These are phyloP conservation scores for Branchinecta lynchi DNA, from an alignment of 1,140 invertebrate genomes.

Conservation along the genomic window DNA sequence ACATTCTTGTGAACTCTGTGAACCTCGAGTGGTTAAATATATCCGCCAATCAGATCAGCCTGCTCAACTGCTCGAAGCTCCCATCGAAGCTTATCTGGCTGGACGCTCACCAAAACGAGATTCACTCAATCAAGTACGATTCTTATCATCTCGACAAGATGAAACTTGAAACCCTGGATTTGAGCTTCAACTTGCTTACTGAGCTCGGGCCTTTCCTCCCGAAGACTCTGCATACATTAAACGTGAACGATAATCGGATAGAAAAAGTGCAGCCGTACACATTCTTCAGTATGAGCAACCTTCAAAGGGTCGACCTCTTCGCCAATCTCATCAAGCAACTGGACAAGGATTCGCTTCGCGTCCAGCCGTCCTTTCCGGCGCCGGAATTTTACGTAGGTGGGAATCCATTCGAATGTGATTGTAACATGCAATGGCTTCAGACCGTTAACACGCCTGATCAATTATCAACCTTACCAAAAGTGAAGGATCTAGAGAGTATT, in stretches of 20 bases:
- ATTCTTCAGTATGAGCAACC: slow-evolving; percentile 63
- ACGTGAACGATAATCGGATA: slow-evolving; percentile 67
- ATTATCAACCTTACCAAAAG: slow-evolving; percentile 62
- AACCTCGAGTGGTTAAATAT: slow-evolving; percentile 69
- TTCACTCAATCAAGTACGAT: slow-evolving; percentile 33
- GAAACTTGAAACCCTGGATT: slow-evolving; percentile 56
- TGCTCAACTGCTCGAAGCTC: slow-evolving; percentile 78
- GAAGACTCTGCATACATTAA: slow-evolving; percentile 56
- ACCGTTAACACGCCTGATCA: slow-evolving; percentile 48
- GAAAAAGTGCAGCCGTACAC: slow-evolving; percentile 58
- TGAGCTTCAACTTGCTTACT: slow-evolving; percentile 61
- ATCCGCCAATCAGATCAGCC: slow-evolving; percentile 69
- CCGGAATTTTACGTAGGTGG: slow-evolving; percentile 74
- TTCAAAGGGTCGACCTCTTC: slow-evolving; percentile 65
- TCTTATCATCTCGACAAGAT: slow-evolving; percentile 35
- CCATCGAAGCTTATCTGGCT: slow-evolving; percentile 74
- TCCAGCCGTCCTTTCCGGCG: slow-evolving; percentile 43
- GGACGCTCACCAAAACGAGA: slow-evolving; percentile 71
- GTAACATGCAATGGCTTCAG: slow-evolving; percentile 56
- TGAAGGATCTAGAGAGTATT: slow-evolving; percentile 79
- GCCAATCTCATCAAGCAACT: slow-evolving; percentile 65
- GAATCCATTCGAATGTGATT: slow-evolving; percentile 69
- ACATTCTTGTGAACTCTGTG: slow-evolving; percentile 59
- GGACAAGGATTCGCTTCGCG: slow-evolving; percentile 57
- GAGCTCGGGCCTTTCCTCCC: slow-evolving; percentile 51